phyloP scores from a whole-genome alignment of 2,113 vertebrate genomes.

The Dipodomys stephensi region DNA sequence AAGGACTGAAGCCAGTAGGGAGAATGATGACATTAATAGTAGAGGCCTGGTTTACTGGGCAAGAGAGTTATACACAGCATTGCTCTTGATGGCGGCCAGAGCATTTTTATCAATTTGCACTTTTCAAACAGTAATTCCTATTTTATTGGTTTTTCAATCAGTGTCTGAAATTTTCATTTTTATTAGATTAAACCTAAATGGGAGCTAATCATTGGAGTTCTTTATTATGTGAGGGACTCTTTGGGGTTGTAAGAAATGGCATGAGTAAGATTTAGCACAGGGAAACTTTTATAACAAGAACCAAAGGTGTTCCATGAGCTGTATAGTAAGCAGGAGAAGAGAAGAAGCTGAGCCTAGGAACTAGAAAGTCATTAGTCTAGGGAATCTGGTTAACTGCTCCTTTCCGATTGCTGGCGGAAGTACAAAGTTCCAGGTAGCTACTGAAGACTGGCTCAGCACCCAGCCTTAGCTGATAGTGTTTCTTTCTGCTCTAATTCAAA shows the following conservation, averaged over 20 bases:
- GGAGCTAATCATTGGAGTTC: background rate
- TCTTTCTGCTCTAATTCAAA: background rate
- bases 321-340: background rate
- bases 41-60: background rate
- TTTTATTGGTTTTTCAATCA: background rate
- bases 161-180: slow-evolving; percentile 4
- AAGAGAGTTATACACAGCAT: background rate
- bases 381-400: background rate
- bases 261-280: background rate
- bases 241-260: background rate
- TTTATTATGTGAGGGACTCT: background rate
- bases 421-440: background rate
- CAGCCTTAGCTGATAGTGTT: background rate
- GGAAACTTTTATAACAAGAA: background rate
- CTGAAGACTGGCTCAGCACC: background rate
- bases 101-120: background rate
- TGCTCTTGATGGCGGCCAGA: background rate
- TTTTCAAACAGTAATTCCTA: background rate
- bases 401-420: background rate
- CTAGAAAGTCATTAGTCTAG: background rate
- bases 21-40: background rate
- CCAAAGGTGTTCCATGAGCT: background rate
- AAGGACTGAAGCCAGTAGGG: background rate
- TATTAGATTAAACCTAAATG: background rate
- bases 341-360: background rate